Evolutionary conservation across 2,113 vertebrate species (phyloP), one percentile per base, ranked within the genome.

Genomic region (Apteryx mantelli): DNA sequence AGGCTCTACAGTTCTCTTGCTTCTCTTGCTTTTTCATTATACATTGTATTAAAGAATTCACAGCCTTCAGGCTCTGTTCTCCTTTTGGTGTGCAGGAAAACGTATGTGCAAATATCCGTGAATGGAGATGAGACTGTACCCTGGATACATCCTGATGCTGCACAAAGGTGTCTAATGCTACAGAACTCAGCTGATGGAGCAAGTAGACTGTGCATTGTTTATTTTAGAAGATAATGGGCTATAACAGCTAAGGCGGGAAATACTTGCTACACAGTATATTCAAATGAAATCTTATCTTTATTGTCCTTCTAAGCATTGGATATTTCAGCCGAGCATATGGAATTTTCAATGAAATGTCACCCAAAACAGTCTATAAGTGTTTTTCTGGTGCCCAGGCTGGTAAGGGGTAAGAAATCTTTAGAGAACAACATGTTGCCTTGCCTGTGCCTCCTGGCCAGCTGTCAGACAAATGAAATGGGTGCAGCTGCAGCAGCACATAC

Each of bases 281-380:
- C 87, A 81, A 4, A 93, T 80, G 82, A 82, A 85, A 86, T 94
- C 63, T 90, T 76, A 58, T 90, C 40, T 82, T 95, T 89, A 92
- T 93, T 96, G 78, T 91, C 82, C 81, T 96, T 89, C 70, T 82
- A 66, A 86, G 85, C 82, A 74, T 68, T 95, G 89, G 89, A 38
- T 55, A 91, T 84, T 92, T 97, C 84, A 89, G 83, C 82, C 81
- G 91, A 95, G 70, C 93, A 91, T 95, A 93, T 66, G 94, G 87
- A 95, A 96, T 88, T 93, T 70, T 64, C 44, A 89, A 73, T 77
- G 63, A 93, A 97, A 81, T 55, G 60, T 34, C 68, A 94, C 30
- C 71, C 84, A 68, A 75, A 96, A 71, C 46, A 80, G 50, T 87
- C 50, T 55, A 15, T 83, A 93, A 91, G 91, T 88, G 88, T 95